Base-by-base conservation (phyloP, 2,888 invertebrate species). In the Digitonthophagus gazella region DNA sequence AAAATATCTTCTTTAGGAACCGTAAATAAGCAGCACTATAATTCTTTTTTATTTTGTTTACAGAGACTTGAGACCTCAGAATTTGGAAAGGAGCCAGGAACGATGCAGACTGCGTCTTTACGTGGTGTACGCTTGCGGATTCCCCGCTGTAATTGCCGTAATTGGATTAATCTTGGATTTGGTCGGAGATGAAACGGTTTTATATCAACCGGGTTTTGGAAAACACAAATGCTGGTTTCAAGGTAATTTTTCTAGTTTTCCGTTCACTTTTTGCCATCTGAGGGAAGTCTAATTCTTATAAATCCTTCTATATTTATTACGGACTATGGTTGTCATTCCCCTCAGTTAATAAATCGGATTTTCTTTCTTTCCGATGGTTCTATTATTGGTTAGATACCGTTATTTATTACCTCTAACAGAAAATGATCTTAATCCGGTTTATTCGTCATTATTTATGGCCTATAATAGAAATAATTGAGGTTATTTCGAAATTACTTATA, bases 61-160 rank as follows among this genome's bases (percentile, higher is more conserved):
- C 85, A 93, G 94, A 72, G 93, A 94, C 84, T 88, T 94, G 81
- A 88, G 94, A 67, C 93, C 94, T 72, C 92, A 93, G 77, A 91
- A 90, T 78, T 85, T 93, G 82, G 94, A 94, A 84, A 93, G 93
- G 82, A 90, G 91, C 75, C 94, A 94, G 85, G 94, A 94, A 84
- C 86, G 90, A 72, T 88, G 92, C 79, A 88, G 94, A 68, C 86
- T 94, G 76, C 87, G 93, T 68, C 86, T 93, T 76, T 95, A 94
- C 84, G 89, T 90, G 76, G 86, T 91, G 76, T 95, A 94, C 84
- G 94, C 95, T 72, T 94, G 93, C 93, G 94, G 94, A 74, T 89
- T 91, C 65, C 93, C 95, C 65, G 86, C 93, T 74, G 77, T 91
- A 74, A 90, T 95, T 76, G 90, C 93, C 67, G 89, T 90, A 69